Conservation (phyloP, 2,113 vertebrate species). For the Tupaia tana region DNA sequence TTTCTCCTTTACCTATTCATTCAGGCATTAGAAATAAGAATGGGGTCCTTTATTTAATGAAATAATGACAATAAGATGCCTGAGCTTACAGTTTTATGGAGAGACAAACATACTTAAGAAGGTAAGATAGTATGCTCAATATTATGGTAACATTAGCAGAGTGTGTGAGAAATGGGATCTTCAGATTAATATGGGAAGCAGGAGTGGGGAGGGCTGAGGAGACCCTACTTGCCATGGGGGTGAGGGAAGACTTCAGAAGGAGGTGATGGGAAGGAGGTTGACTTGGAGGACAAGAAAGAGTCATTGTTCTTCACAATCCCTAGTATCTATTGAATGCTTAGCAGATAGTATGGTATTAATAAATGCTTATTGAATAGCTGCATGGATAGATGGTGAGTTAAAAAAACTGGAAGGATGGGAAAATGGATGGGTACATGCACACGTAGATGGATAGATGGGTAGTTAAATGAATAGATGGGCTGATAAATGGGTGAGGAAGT, state of each 20-base stretch:
- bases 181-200: rapidly evolving
- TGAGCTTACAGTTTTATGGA: not conserved
- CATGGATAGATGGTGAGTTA: not conserved
- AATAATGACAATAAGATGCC: not conserved
- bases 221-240: no score
- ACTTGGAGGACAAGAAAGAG: not conserved
- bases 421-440: not conserved
- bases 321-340: no score
- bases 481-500: not conserved
- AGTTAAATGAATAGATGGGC: not conserved
- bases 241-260: not conserved
- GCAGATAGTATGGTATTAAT: not conserved
- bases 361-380: not conserved
- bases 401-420: no score
- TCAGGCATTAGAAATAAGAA: not conserved
- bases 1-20: not conserved
- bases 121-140: not conserved
- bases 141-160: not conserved
- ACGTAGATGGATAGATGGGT: no score
- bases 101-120: not conserved
- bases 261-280: not conserved
- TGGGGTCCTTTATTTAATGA: not conserved
- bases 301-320: not conserved
- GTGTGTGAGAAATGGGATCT: not conserved
- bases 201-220: no score